A percentile compares a stretch with the other conserved stretches of the same genome.
Evolutionary conservation across 2,113 vertebrate genomes (phyloP).

Genomic region (Oxyruncus cristatus): DNA sequence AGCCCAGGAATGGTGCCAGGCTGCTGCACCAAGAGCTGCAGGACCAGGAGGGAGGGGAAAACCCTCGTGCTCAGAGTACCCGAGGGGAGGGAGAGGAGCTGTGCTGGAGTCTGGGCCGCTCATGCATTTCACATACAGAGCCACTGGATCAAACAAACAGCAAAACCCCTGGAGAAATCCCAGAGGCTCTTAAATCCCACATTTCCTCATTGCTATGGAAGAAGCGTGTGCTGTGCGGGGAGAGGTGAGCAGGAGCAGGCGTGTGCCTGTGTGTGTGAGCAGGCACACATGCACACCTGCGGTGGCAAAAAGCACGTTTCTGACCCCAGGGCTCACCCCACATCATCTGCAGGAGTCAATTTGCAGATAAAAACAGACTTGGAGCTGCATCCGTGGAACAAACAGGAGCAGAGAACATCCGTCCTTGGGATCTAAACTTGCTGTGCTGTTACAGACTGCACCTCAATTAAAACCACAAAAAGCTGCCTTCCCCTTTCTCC

Average conservation of each 20-base stretch:
- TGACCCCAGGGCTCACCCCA: not conserved
- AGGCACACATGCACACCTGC: not conserved
- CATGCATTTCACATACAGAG: not conserved
- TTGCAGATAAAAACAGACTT: not conserved
- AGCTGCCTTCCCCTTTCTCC: not conserved
- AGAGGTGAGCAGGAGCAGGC: not conserved
- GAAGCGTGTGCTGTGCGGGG: fast-evolving
- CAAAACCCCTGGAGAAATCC: not conserved
- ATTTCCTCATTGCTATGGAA: not conserved
- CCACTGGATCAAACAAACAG: not conserved
- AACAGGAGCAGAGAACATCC: not conserved
- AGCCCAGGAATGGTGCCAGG: not conserved
- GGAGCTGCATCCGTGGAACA: not conserved
- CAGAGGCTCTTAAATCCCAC: not conserved
- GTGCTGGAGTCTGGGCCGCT: not conserved
- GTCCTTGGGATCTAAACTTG: not conserved
- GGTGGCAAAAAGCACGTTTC: not conserved
- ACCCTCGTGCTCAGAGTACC: not conserved
- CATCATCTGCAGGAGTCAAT: not conserved
- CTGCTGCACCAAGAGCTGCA: not conserved
- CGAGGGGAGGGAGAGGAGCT: not conserved
- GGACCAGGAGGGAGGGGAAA: not conserved
- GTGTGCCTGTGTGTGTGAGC: fast-evolving
- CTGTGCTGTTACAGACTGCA: not conserved
- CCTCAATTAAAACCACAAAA: not conserved